Percentiles rank a stretch among this genome's conserved stretches.
These are phyloP conservation scores for Metacarcinus magister DNA, from an alignment of 2,888 invertebrate species.

Conservation along the genomic window DNA sequence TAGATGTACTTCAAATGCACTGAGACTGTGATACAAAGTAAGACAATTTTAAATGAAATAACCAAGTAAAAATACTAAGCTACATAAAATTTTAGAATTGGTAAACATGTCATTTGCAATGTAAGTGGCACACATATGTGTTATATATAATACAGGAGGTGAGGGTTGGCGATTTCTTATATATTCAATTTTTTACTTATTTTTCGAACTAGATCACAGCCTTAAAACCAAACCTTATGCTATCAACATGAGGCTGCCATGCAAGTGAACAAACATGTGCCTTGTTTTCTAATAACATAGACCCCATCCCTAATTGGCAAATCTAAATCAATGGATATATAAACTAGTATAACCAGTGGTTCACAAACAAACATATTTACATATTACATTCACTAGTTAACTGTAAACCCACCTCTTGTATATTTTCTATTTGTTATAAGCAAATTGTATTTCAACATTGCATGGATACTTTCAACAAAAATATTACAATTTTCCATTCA, in stretches of 20 bases:
- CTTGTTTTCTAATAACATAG: not conserved
- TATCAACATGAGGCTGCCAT: not conserved
- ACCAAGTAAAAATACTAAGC: not conserved
- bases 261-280: not conserved
- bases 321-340: not conserved
- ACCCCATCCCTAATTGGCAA: not conserved
- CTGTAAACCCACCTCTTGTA: not conserved
- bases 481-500: not conserved
- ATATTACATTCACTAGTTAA: not conserved
- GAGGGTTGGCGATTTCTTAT: not conserved
- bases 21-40: not conserved
- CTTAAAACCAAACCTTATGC: not conserved
- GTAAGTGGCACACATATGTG: not conserved
- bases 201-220: slow-evolving; percentile 6
- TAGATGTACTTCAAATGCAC: not conserved
- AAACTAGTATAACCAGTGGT: not conserved
- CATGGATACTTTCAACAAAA: not conserved
- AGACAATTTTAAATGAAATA: not conserved
- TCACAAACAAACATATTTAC: not conserved
- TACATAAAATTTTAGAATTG: not conserved
- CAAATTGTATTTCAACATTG: not conserved
- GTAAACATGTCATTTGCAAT: not conserved
- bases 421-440: not conserved
- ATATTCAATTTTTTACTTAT: not conserved
- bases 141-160: not conserved